Conservation (phyloP, 1,140 invertebrate species). For the Drepana arcuata region DNA sequence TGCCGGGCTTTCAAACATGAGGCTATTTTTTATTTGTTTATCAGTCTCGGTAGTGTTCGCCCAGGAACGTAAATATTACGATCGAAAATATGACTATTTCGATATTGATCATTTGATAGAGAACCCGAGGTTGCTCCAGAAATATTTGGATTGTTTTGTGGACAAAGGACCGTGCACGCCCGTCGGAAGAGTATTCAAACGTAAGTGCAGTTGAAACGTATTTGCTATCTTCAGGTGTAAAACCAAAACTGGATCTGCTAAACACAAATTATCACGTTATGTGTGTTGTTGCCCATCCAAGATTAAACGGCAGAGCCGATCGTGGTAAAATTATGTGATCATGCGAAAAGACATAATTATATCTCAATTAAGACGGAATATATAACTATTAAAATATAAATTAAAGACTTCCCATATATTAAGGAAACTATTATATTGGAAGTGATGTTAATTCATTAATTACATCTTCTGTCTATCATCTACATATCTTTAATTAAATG, state of each 20-base stretch:
- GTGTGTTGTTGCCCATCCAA: too few relatives aligned
- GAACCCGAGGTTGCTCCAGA: conserved; percentile 76
- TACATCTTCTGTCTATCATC: not conserved
- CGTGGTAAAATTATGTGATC: too few relatives aligned
- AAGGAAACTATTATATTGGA: not conserved
- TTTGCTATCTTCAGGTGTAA: too few relatives aligned
- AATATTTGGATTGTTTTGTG: conserved; percentile 79
- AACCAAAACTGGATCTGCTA: too few relatives aligned
- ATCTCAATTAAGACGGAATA: too few relatives aligned
- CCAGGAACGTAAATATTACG: conserved; percentile 30
- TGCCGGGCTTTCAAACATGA: too few relatives aligned
- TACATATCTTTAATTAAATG: too few relatives aligned
- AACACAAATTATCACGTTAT: too few relatives aligned
- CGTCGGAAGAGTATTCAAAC: conserved; percentile 78
- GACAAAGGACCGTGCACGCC: conserved; percentile 77
- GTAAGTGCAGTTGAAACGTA: too few relatives aligned
- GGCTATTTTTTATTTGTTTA: conserved; percentile 10
- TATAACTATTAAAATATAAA: not conserved
- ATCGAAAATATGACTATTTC: conserved; percentile 71
- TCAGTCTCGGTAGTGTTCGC: conserved; percentile 6
- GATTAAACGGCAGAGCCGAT: too few relatives aligned
- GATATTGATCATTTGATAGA: conserved; percentile 77
- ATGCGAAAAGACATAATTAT: too few relatives aligned
- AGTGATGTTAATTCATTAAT: not conserved
- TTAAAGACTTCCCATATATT: not conserved